Percentiles rank a stretch among this genome's conserved stretches.
phyloP scores from a whole-genome alignment of 2,888 invertebrate genomes.

The Morinoia aosen region DNA sequence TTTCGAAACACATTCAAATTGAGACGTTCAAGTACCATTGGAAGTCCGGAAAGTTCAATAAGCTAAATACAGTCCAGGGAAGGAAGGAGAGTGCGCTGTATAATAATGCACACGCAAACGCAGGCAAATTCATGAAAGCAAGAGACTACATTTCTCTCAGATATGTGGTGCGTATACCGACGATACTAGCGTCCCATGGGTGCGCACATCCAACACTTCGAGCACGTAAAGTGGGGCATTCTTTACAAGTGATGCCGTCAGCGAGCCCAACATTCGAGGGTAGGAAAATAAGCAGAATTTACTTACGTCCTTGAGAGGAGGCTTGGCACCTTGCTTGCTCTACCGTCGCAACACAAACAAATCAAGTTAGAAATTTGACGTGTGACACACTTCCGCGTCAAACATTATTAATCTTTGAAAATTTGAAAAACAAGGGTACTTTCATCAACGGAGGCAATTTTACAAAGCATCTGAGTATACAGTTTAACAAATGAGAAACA shows the following conservation, averaged over 20 bases:
- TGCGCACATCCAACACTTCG: not conserved
- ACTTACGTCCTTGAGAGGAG: slow-evolving; percentile 52
- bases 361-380: not conserved
- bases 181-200: not conserved
- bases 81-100: not conserved
- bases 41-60: not conserved
- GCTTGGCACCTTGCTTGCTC: slow-evolving; percentile 52
- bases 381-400: not conserved
- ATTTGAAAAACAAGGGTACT: not conserved
- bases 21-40: not conserved
- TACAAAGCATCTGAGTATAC: not conserved
- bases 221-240: not conserved
- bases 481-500: not conserved
- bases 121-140: not conserved
- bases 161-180: not conserved
- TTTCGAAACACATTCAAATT: not conserved
- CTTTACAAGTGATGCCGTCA: slow-evolving; percentile 10
- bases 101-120: not conserved
- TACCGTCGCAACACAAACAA: slow-evolving; percentile 35
- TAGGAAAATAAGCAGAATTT: slow-evolving; percentile 5
- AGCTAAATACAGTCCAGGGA: not conserved
- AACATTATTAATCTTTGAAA: not conserved
- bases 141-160: not conserved
- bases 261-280: not conserved
- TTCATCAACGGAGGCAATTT: not conserved